phyloP scores from a whole-genome alignment of 2,113 vertebrate genomes.

The Himantopus leucocephalus region DNA sequence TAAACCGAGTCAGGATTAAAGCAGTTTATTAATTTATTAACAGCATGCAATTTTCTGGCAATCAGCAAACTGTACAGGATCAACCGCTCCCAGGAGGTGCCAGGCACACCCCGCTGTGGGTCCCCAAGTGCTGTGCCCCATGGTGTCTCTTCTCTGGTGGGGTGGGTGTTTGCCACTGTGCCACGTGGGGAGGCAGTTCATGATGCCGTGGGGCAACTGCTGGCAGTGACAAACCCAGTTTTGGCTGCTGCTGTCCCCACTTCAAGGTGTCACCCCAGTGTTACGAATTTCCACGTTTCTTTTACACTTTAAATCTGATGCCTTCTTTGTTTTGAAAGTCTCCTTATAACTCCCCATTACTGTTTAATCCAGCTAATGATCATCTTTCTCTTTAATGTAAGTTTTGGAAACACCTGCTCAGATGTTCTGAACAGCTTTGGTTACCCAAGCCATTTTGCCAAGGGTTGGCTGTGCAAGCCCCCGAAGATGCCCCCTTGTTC shows the following conservation, averaged over 20 bases:
- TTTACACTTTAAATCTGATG: background rate
- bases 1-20: no score
- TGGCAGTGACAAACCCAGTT: background rate
- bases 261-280: background rate
- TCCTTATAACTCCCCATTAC: background rate
- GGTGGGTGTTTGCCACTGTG: rapidly evolving
- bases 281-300: rapidly evolving
- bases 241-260: background rate
- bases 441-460: background rate
- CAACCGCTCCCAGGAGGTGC: no score
- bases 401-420: background rate
- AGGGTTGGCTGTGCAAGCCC: background rate
- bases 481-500: background rate
- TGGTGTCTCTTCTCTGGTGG: no score
- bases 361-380: background rate
- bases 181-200: rapidly evolving
- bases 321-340: background rate
- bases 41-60: no score
- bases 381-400: background rate
- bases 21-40: no score
- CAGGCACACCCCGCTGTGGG: no score
- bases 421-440: background rate
- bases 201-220: background rate
- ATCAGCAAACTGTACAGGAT: no score
- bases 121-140: no score